Base-by-base conservation (phyloP, 2,113 vertebrate genomes). In the Apaloderma vittatum region DNA sequence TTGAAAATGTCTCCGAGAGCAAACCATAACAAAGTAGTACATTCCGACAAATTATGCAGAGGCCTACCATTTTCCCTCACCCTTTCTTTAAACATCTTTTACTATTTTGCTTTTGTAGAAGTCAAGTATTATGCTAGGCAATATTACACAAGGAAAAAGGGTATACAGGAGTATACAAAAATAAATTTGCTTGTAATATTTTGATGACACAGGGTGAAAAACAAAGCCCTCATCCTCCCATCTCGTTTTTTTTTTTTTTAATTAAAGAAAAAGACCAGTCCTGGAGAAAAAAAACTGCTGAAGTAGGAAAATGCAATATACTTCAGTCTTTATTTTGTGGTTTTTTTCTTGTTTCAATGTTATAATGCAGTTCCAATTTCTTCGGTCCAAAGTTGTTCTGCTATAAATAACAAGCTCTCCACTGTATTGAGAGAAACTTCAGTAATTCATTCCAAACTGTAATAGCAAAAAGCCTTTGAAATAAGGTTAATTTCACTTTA, bases 221-320 rank as follows among this genome's bases (percentile, higher is more conserved):
- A 13, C 12, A 65, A 70, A 18, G 2, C 3, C 5, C 5, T 3
- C 3, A 2, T 8, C 15, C 11, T 49, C 22, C 14, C 45, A 46
- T 11, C 3, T 2, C n/a, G n/a, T 2, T 6, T 2, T 10, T 86
- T 11, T n/a, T 4, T 0, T 21, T 16, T 59, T 59, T 66, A 86
- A 57, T 57, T 15, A 7, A 75, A 55, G n/a, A 18, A 15, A 5
- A 80, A 62, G 34, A 15, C 2, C 3, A 82, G 23, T 37, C 4
- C 10, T 40, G 10, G 43, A n/a, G n/a, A n/a, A n/a, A n/a, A n/a
- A n/a, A n/a, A n/a, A n/a, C n/a, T n/a, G 9, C 11, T 49, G 19
- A 66, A 78, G 3, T 30, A 46, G 67, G 12, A 26, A n/a, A 90
- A 66, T 21, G 6, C 4, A 83, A 48, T n/a, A 43, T 13, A 26